A percentile compares a stretch with the other conserved stretches of the same genome.
These are phyloP conservation scores for Diplodus puntazzo DNA, from an alignment of 2,797 vertebrate genomes.

Conservation along the genomic window DNA sequence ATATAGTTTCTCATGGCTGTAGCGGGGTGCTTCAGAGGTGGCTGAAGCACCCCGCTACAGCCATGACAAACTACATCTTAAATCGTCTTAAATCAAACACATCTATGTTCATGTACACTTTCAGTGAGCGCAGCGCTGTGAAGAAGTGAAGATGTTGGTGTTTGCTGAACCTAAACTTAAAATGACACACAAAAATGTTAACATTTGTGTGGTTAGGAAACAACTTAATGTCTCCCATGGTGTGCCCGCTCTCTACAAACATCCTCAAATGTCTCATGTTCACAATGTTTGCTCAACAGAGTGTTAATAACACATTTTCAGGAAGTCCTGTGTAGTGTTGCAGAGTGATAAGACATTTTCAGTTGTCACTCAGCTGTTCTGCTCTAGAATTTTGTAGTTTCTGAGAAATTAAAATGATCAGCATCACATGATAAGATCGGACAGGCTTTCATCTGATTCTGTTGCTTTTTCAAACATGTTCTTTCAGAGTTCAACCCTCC, in stretches of 20 bases:
- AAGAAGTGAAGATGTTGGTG: background rate
- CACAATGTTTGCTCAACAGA: background rate
- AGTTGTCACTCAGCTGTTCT: no score
- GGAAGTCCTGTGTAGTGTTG: background rate
- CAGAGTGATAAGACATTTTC: background rate
- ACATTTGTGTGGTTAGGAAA: background rate
- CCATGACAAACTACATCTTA: no score
- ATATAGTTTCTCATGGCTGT: no score
- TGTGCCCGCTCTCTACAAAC: background rate
- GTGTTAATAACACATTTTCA: background rate
- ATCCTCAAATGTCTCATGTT: background rate
- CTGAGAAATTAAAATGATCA: no score
- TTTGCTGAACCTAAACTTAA: background rate
- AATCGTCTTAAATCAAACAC: background rate
- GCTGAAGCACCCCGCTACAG: no score
- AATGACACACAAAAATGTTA: rapidly evolving
- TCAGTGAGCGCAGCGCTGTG: background rate
- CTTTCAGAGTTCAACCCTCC: slow-evolving; percentile 90
- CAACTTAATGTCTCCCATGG: background rate
- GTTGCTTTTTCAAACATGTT: slow-evolving; percentile 4
- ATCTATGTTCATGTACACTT: background rate
- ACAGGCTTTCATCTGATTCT: background rate
- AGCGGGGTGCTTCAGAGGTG: no score
- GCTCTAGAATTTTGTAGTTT: no score
- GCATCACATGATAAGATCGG: no score